Conservation (phyloP, 2,797 vertebrate species). For the Pipistrellus pygmaeus region DNA sequence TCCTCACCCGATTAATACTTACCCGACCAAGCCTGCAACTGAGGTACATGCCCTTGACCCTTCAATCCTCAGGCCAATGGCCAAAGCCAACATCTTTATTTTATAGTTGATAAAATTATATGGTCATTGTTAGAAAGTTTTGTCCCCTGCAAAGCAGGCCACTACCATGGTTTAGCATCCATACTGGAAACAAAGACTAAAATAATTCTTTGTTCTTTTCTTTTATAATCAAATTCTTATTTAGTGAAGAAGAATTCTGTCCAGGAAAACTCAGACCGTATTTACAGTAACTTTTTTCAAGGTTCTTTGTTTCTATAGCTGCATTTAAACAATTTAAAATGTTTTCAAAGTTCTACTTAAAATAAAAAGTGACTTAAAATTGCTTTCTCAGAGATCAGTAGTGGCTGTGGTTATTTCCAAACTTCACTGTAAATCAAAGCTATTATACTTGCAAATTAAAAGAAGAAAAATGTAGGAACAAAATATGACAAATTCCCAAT, state of each 20-base stretch:
- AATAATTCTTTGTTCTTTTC: neutral
- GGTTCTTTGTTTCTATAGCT: neutral
- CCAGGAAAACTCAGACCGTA: neutral
- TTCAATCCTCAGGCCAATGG: too few relatives aligned
- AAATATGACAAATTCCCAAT: neutral
- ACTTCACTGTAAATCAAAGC: conserved; percentile 15
- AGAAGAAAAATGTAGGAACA: neutral
- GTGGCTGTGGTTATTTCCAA: neutral
- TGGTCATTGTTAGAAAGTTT: conserved; percentile 23
- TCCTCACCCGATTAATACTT: too few relatives aligned
- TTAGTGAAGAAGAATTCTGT: neutral
- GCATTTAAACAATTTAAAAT: conserved; percentile 43
- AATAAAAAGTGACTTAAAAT: neutral
- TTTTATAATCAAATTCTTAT: conserved; percentile 4
- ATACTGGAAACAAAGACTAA: conserved; percentile 17
- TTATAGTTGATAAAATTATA: conserved; percentile 39
- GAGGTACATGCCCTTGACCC: too few relatives aligned
- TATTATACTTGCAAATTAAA: neutral
- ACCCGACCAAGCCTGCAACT: too few relatives aligned
- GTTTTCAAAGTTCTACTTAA: conserved; percentile 29
- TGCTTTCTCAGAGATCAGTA: neutral
- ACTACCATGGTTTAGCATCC: neutral
- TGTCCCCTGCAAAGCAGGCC: neutral
- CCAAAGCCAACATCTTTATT: too few relatives aligned
- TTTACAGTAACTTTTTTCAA: conserved; percentile 19